These are phyloP conservation scores for Aphaenogaster floridana DNA, from an alignment of 1,140 invertebrate genomes.

Conservation along the genomic window DNA sequence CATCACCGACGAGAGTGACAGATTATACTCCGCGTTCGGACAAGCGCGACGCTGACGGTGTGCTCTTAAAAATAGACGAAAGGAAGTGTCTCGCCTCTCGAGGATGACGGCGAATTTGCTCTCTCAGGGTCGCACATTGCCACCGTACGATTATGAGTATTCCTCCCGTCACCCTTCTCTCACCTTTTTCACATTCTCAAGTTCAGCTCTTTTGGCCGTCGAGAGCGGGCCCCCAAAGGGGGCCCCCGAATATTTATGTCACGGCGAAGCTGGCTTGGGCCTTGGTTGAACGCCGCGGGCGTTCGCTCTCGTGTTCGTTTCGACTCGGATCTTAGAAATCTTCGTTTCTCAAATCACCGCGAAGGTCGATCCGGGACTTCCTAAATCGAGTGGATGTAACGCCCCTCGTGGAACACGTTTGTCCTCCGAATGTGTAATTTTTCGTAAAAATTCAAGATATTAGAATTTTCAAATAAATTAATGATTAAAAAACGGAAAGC, in stretches of 20 bases:
- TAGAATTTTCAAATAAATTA: neutral
- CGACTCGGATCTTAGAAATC: conserved; percentile 74
- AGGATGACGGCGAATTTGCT: conserved; percentile 64
- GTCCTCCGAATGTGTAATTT: neutral
- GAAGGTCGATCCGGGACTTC: conserved; percentile 36
- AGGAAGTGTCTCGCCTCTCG: conserved; percentile 51
- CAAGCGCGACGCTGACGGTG: conserved; percentile 13
- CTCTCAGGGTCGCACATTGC: conserved; percentile 60
- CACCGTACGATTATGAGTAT: conserved; percentile 51
- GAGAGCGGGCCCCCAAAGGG: conserved; percentile 35
- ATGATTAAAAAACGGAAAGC: neutral
- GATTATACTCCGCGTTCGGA: conserved; percentile 20
- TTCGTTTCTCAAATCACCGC: conserved; percentile 23
- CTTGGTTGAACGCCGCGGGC: conserved; percentile 76
- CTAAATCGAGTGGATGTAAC: conserved; percentile 33
- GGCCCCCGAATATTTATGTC: conserved; percentile 81
- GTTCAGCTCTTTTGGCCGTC: conserved; percentile 29
- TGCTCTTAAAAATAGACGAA: conserved; percentile 63
- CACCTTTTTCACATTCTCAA: conserved; percentile 35
- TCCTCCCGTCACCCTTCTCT: conserved; percentile 40
- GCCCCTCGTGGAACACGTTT: conserved; percentile 30
- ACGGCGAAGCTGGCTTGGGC: conserved; percentile 77
- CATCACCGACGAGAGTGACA: conserved; percentile 35
- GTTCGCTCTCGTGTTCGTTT: conserved; percentile 41
- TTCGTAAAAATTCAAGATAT: neutral